These are phyloP conservation scores for Xiphorhynchus elegans DNA, from an alignment of 2,113 vertebrate genomes.

Conservation along the genomic window DNA sequence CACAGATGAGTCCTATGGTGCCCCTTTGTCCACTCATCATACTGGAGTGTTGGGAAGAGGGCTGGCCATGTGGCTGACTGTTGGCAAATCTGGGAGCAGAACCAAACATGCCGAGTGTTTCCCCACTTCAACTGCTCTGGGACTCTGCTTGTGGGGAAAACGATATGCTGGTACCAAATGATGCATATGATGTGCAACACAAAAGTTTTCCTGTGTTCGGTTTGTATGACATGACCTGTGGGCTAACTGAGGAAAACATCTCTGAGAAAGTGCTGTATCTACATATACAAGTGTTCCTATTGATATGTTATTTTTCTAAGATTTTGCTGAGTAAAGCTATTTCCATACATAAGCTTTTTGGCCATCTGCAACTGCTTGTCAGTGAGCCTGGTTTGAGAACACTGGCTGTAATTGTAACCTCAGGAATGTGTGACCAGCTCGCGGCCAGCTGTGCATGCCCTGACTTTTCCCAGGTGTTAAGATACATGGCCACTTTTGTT, in stretches of 20 bases:
- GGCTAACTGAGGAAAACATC: constrained; percentile 42
- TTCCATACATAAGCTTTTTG: constrained; percentile 70
- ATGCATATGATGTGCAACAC: constrained; percentile 17
- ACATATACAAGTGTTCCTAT: constrained; percentile 66
- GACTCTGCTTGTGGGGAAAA: not conserved
- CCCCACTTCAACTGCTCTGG: not conserved
- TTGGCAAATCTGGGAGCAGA: constrained; percentile 7
- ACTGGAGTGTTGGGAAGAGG: not conserved
- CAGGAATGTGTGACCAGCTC: constrained; percentile 88
- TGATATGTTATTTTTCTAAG: constrained; percentile 68
- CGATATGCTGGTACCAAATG: not conserved
- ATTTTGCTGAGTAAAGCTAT: constrained; percentile 80
- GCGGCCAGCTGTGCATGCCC: constrained; percentile 77
- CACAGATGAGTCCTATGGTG: not conserved
- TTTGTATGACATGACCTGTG: constrained; percentile 36
- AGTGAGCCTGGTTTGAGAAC: constrained; percentile 78
- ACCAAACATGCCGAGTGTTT: not conserved
- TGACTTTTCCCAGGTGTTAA: constrained; percentile 83
- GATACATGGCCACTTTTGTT: constrained; percentile 76
- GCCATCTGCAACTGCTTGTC: constrained; percentile 89
- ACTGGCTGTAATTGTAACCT: constrained; percentile 86
- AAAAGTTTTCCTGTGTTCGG: constrained; percentile 36
- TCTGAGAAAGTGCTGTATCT: constrained; percentile 40
- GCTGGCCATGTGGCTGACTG: not conserved
- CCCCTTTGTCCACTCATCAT: not conserved